Base-by-base conservation (phyloP, 2,888 invertebrate genomes). In the Azorinus chamasolen region DNA sequence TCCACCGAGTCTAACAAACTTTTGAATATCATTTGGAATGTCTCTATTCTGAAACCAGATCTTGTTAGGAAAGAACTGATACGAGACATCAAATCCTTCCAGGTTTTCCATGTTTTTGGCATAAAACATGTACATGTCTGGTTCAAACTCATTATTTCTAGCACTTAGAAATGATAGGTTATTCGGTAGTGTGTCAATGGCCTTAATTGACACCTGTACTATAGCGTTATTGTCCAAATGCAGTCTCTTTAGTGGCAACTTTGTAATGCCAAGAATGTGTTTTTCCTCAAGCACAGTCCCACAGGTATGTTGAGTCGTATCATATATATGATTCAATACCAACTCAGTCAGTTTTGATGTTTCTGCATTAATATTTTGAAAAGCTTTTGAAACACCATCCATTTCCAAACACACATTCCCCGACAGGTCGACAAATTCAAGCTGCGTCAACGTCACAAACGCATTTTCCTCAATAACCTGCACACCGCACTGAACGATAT, bases 381-480 rank as follows among this genome's bases (percentile, higher is more conserved):
- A 53, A 0, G 63, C 50, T 20, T 0, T 14, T 1, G 32, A 59
- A 2, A 57, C 54, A 10, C 37, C 37, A 2, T 24, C 10, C 24
- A 76, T 18, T 12, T 27, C 45, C 24, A 76, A 51, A 4, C 65
- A 14, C 10, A 3, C n/a, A 32, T 76, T 76, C 14, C 43, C 20
- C 10, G 70, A 70, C 25, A 76, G 18, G 55, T 76, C 75, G 4
- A 76, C 48, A 27, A 37, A 54, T 32, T 61, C 22, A 1, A 76
- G 48, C 10, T 70, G 41, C 4, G 1, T 12, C 16, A 70, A 27
- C 6, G 45, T 20, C 10, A 1, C 5, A 51, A 76, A 76, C 1
- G 62, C 64, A 24, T 65, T 51, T 20, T 14, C 12, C 14, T 51
- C 25, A n/a, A 70, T 48, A 4, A 22, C 12, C 24, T 50, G 48